Conservation (phyloP, 1,140 invertebrate species). For the Eupeodes corollae region DNA sequence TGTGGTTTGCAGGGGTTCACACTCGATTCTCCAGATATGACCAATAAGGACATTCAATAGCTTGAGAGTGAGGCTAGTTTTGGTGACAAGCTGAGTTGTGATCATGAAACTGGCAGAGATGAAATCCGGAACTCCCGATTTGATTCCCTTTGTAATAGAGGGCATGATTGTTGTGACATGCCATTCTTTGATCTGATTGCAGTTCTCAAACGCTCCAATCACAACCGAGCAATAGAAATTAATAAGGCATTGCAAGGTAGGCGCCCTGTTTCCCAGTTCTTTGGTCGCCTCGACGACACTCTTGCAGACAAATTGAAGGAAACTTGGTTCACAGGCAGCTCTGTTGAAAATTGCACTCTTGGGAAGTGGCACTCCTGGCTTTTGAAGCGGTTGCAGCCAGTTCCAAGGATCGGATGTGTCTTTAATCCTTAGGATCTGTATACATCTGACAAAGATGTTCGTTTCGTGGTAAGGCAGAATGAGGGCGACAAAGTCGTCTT, state of each 20-base stretch:
- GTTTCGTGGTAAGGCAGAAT: constrained; percentile 88
- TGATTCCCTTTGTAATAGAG: constrained; percentile 54
- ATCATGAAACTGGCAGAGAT: constrained; percentile 64
- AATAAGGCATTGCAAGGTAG: constrained; percentile 54
- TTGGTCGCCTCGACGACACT: constrained; percentile 53
- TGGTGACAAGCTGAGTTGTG: constrained; percentile 52
- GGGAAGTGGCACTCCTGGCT: constrained; percentile 56
- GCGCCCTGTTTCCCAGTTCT: constrained; percentile 47
- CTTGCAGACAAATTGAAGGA: constrained; percentile 64
- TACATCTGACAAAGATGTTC: constrained; percentile 69
- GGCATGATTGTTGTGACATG: constrained; percentile 60
- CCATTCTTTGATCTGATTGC: constrained; percentile 47
- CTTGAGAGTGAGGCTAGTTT: constrained; percentile 50
- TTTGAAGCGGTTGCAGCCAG: constrained; percentile 65
- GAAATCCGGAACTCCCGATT: constrained; percentile 55
- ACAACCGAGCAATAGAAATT: constrained; percentile 66
- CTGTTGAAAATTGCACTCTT: constrained; percentile 61
- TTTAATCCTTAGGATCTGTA: constrained; percentile 63
- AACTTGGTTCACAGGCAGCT: constrained; percentile 52
- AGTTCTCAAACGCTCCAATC: constrained; percentile 52
- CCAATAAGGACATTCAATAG: constrained; percentile 40
- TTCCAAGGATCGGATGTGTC: constrained; percentile 55
- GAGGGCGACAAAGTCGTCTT: constrained; percentile 62
- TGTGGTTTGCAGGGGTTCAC: constrained; percentile 22
- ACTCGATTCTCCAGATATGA: constrained; percentile 20